Base-by-base conservation (phyloP, 2,113 vertebrate species). In the Megaleporinus macrocephalus region DNA sequence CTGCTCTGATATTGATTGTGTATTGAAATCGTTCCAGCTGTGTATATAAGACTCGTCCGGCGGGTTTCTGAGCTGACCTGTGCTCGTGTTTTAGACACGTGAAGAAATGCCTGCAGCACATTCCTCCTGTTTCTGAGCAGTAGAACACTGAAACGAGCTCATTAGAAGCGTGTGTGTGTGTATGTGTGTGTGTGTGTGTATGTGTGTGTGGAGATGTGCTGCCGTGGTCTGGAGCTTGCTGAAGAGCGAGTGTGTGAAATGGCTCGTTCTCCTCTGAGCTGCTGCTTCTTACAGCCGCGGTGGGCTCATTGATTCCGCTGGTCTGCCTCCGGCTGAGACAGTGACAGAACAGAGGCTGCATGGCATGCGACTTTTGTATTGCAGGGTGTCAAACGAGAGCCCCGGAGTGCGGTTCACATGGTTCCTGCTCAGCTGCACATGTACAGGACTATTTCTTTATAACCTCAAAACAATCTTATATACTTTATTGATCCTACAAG, bases 181-280 rank as follows among this genome's bases (percentile, higher is more conserved):
- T 66, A 15, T 33, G 65, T 36, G 3, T 61, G 9, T 75, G 2
- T 75, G 10, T n/a, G n/a, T 51, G 13, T 66, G 27, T 66, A 15
- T 33, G 65, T 36, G 3, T 61, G 9, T 75, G 2, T 75, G 10
- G 36, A 55, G 16, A 18, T 24, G 29, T 57, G 51, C 41, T 30
- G 27, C 47, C 27, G 26, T 70, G 57, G 15, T 59, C 33, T 41
- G 73, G 55, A 51, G 59, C 77, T 47, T 57, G 26, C 22, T 71
- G 20, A 27, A 30, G 76, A 68, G 69, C 78, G 63, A 74, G 55
- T 44, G 44, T 65, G 59, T 65, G 59, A 63, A 33, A 55, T 66
- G 61, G 22, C 68, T 73, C 78, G 63, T 80, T 29, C n/a, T 27
- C n/a, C 61, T 79, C 36, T 83, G 82, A 80, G 72, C 80, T 66